Base-by-base conservation (phyloP, 2,797 vertebrate genomes). In the Crocidura indochinensis region DNA sequence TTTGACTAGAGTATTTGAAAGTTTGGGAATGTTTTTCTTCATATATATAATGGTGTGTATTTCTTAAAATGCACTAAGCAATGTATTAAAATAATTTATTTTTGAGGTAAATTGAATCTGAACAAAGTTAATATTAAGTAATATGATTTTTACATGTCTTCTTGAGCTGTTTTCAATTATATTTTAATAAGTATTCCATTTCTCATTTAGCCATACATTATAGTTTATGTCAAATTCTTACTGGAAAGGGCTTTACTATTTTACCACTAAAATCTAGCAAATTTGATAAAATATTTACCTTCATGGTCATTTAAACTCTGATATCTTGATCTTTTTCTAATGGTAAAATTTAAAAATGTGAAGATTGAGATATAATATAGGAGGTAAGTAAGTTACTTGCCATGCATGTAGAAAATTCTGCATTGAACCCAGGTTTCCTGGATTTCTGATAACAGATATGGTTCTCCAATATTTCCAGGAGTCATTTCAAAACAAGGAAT, bases 201-300 rank as follows among this genome's bases (percentile, higher is more conserved):
- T 38, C 1, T 64, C 6, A 53, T 47, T 69, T 72, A 1, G 53
- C 8, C 75, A 8, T 22, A 8, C 4, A 75, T 14, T 85, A 6
- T 9, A 67, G 29, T 76, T 91, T 53, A 20, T 27, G 31, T 76
- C 0, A 79, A 75, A 38, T 53, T 88, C 8, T 75, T 85, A 10
- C 68, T 5, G 3, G 6, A 4, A 3, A 1, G 8, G 6, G 6
- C 1, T 7, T n/a, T 24, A 72, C 68, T 2, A 0, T 22, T 81
- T 90, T 83, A 62, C 31, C 10, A 47, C 20, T 68, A 17, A 38
- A 12, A 1, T 10, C 22, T 60, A 10, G 10, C 2, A 11, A 11
- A 72, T 78, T 72, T 47, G 22, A 68, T 80, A 84, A 29, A 53
- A 19, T 68, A 7, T 4, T 53, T 75, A 17, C 78, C 19, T 72